phyloP scores from a whole-genome alignment of 2,113 vertebrate genomes.

The Misgurnus anguillicaudatus region DNA sequence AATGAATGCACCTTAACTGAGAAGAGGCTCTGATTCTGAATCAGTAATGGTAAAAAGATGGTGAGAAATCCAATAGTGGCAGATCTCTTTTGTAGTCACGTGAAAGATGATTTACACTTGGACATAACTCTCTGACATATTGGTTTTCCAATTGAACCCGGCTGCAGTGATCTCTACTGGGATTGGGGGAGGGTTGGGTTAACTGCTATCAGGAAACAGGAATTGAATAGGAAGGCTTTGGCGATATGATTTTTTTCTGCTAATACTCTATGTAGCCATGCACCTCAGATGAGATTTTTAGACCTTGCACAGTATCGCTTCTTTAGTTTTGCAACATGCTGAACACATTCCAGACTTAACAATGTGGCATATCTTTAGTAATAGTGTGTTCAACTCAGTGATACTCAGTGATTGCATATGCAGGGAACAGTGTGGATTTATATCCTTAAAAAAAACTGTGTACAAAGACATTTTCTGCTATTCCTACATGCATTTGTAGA shows the following conservation, averaged over 20 bases:
- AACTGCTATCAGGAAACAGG: background rate
- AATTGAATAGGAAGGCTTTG: constrained; percentile 1
- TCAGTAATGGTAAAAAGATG: constrained; percentile 14
- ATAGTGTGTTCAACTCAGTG: too few species aligned
- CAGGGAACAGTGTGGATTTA: background rate
- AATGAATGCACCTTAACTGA: background rate
- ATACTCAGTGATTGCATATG: background rate
- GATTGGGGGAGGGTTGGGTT: background rate
- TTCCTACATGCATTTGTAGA: background rate
- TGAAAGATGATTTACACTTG: constrained; percentile 34
- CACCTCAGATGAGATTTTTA: background rate
- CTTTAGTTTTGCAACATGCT: background rate
- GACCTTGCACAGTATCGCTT: background rate
- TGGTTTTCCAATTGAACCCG: background rate
- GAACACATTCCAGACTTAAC: background rate
- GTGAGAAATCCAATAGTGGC: constrained; percentile 23
- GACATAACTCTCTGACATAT: constrained; percentile 18
- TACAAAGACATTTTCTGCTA: background rate
- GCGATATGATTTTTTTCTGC: constrained; percentile 3
- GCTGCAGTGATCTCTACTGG: background rate
- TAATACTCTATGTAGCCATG: background rate
- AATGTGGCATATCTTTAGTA: background rate
- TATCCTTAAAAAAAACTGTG: background rate
- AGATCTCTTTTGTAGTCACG: background rate
- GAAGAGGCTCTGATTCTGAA: background rate